Conservation (phyloP, 2,888 invertebrate species). For the Ashinkailepas kermadecensis region DNA sequence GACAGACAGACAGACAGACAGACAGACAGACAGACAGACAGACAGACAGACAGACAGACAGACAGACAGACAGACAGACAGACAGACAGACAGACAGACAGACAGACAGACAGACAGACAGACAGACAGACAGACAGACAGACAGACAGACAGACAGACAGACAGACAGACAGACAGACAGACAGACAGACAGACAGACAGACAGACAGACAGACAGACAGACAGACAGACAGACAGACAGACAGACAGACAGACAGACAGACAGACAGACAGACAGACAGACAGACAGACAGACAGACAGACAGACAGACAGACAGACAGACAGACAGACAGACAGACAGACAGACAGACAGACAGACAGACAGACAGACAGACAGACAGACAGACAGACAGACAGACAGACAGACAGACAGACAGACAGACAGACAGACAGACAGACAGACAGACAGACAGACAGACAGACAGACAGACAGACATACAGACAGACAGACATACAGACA, state of each 20-base stretch:
- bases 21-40: background rate
- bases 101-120: background rate
- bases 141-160: background rate
- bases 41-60: background rate
- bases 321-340: background rate
- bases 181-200: background rate
- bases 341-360: background rate
- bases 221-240: conserved; percentile 4
- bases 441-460: background rate
- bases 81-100: background rate
- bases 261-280: background rate
- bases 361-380: background rate
- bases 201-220: background rate
- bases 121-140: background rate
- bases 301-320: conserved; percentile 4
- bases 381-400: background rate
- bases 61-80: conserved; percentile 4
- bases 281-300: background rate
- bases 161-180: background rate
- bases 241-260: background rate
- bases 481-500: background rate
- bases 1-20: background rate
- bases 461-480: background rate
- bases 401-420: background rate
- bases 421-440: background rate